phyloP scores from a whole-genome alignment of 2,797 vertebrate genomes.

The Astyanax mexicanus region DNA sequence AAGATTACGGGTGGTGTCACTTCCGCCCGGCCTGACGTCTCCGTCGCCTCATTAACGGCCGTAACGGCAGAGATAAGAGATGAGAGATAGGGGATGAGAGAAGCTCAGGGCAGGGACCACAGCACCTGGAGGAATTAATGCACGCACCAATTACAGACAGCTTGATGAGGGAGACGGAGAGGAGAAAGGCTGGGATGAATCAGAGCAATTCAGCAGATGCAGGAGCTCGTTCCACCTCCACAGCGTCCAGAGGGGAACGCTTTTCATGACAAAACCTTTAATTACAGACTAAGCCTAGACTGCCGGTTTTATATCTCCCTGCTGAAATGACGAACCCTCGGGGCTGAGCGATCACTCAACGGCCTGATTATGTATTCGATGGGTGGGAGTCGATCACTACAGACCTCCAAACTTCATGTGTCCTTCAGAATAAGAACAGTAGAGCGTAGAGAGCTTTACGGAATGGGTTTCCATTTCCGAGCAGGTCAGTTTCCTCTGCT shows the following conservation, averaged over 20 bases:
- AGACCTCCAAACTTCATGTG: too few relatives aligned
- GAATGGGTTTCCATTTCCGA: too few relatives aligned
- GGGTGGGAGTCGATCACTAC: not conserved
- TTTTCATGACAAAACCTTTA: conserved; percentile 5
- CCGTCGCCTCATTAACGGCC: not conserved
- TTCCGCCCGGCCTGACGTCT: not conserved
- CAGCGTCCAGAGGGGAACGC: not conserved
- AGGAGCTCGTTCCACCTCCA: conserved; percentile 8
- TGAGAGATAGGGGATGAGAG: conserved; percentile 22
- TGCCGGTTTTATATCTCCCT: not conserved
- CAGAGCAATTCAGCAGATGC: conserved; percentile 12
- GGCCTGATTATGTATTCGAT: not conserved
- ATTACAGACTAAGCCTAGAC: conserved; percentile 16
- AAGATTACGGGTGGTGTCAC: conserved; percentile 34
- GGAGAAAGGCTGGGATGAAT: not conserved
- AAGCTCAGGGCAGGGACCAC: not conserved
- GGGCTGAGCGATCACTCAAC: not conserved
- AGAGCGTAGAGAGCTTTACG: too few relatives aligned
- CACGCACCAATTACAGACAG: conserved; percentile 6
- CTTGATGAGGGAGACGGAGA: not conserved
- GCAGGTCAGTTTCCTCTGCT: too few relatives aligned
- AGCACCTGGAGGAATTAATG: conserved; percentile 28
- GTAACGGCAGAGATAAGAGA: conserved; percentile 18
- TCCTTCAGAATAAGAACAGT: too few relatives aligned
- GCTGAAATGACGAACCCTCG: not conserved